phyloP scores from a whole-genome alignment of 1,140 invertebrate species.

The Ceratosolen solmsi region DNA sequence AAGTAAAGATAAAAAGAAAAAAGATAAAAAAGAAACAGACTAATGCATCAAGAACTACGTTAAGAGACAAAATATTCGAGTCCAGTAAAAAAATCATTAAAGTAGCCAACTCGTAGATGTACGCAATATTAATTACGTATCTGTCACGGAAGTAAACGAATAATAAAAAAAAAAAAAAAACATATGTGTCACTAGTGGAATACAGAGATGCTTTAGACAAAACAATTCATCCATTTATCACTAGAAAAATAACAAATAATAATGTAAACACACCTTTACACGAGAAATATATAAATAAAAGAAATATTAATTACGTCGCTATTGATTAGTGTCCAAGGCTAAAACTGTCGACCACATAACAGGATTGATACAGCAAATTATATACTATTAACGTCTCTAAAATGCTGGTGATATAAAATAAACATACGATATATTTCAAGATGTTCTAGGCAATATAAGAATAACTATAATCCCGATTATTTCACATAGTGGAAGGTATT shows the following conservation, averaged over 20 bases:
- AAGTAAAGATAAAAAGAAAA: slow-evolving; percentile 15
- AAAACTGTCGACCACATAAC: slow-evolving; percentile 35
- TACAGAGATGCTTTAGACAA: slow-evolving; percentile 43
- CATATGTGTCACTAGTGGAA: slow-evolving; percentile 39
- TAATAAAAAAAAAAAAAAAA: slow-evolving; percentile 40
- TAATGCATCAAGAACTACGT: slow-evolving; percentile 34
- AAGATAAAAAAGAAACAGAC: slow-evolving; percentile 27
- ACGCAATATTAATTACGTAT: slow-evolving; percentile 30
- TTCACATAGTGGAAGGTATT: not conserved
- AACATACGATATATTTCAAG: slow-evolving; percentile 51
- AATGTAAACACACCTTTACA: slow-evolving; percentile 31
- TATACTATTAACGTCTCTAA: slow-evolving; percentile 49
- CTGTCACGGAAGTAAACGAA: slow-evolving; percentile 26
- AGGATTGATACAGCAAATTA: slow-evolving; percentile 44
- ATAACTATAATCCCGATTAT: slow-evolving; percentile 26
- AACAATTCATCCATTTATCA: slow-evolving; percentile 47
- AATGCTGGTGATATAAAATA: slow-evolving; percentile 47
- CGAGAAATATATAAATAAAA: slow-evolving; percentile 34
- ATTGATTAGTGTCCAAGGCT: slow-evolving; percentile 68
- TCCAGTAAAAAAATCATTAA: slow-evolving; percentile 39
- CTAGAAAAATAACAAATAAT: slow-evolving; percentile 25
- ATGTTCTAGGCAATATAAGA: slow-evolving; percentile 50
- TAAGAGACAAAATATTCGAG: slow-evolving; percentile 16
- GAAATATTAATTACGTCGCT: slow-evolving; percentile 53
- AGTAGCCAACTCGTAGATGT: slow-evolving; percentile 43